A percentile compares a stretch with the other conserved stretches of the same genome.
Evolutionary conservation across 2,797 vertebrate species (phyloP).

Genomic region (Pelobates cultripes): DNA sequence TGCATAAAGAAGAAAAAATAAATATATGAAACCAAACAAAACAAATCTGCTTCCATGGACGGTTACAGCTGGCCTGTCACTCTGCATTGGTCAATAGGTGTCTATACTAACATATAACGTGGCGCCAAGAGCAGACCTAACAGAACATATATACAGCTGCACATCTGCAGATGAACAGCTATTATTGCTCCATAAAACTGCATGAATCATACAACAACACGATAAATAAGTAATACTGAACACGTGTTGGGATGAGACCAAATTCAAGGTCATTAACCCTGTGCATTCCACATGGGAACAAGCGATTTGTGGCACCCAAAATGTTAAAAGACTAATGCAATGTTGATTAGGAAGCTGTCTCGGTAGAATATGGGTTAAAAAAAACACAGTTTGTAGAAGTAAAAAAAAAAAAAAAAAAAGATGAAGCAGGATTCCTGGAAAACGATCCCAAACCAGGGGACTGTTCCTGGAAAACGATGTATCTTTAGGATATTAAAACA

Average conservation of each 20-base stretch:
- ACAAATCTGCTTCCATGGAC: background rate
- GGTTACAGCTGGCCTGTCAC: background rate
- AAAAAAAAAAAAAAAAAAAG: too few relatives aligned
- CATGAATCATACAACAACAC: constrained; percentile 2
- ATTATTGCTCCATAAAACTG: background rate
- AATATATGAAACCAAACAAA: too few relatives aligned
- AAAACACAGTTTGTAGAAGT: too few relatives aligned
- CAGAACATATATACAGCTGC: background rate
- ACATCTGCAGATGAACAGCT: background rate
- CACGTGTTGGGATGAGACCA: background rate
- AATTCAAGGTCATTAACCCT: background rate
- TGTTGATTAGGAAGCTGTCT: too few relatives aligned
- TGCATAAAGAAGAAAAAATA: too few relatives aligned
- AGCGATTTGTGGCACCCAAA: background rate
- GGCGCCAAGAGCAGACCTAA: background rate
- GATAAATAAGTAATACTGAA: constrained; percentile 1
- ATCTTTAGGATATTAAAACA: too few relatives aligned
- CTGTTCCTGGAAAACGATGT: background rate
- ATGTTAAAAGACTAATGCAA: too few relatives aligned
- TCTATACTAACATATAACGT: background rate
- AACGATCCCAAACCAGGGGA: background rate
- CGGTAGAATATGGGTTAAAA: too few relatives aligned
- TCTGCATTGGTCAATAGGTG: background rate
- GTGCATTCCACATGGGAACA: background rate
- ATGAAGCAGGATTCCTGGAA: background rate